Evolutionary conservation across 2,797 vertebrate genomes (phyloP), one percentile per base, ranked within the genome.

Genomic region (Microchirus variegatus): DNA sequence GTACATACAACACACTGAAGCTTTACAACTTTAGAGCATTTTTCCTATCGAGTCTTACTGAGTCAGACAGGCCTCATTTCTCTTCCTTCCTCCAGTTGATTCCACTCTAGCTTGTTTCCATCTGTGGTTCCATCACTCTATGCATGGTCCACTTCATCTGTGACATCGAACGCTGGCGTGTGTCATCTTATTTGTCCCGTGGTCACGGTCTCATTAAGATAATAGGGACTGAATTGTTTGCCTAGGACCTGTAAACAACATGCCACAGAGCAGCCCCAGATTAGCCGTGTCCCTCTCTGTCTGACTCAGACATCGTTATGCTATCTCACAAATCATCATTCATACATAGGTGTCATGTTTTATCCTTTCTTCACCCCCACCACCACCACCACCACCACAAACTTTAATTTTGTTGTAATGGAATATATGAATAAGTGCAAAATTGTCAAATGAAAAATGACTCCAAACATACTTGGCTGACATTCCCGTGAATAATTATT

Each of bases 121-220:
- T 44, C 36, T 53, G 45, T 68, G 26, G 55, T 65, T 61, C 55
- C 53, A 61, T 76, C 67, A 61, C 22, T 61, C 53, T 22, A 7
- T 54, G 26, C 22, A 1, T 18, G 19, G 49, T 57, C 60, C 53
- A 77, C 77, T 75, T 70, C 74, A 68, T 83, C 75, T 66, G 9
- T 26, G 71, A 53, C 73, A 78, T 58, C 74, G 65, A 55, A 62
- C 62, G 58, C 51, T 55, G 51, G 48, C 70, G 59, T 58, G 75
- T 81, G 73, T 83, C 54, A 63, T 73, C 35, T 46, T 75, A 80
- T 77, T 86, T 78, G 73, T 82, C 78, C 66, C 73, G 49, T 15
- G 2, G 78, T 67, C 38, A 43, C 44, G 78, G 90, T 90, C 81
- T 87, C 70, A 87, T 91, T 90, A 88, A 86, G 84, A 90, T 91